phyloP scores from a whole-genome alignment of 2,888 invertebrate species.

The Leptinotarsa haldemani region DNA sequence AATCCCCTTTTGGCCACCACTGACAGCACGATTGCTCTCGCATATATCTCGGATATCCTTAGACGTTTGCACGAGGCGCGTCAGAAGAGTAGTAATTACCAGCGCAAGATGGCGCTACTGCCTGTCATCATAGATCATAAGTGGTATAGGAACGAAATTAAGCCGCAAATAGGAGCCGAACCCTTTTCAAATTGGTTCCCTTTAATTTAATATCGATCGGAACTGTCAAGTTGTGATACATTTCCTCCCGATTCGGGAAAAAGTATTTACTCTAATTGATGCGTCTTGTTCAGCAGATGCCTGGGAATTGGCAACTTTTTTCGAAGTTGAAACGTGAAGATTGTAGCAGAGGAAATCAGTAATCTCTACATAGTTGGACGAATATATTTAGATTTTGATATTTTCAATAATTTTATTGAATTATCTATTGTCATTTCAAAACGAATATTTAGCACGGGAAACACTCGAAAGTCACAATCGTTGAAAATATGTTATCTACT shows the following conservation, averaged over 20 bases:
- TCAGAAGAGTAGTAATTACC: slow-evolving; percentile 57
- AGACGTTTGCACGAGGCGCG: slow-evolving; percentile 49
- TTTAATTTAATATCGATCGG: slow-evolving; percentile 53
- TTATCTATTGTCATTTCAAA: too few relatives aligned
- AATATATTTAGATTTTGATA: too few relatives aligned
- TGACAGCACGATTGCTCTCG: slow-evolving; percentile 10
- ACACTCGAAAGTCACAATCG: too few relatives aligned
- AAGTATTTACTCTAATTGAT: slow-evolving; percentile 36
- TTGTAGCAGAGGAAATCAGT: background rate
- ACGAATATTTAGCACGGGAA: too few relatives aligned
- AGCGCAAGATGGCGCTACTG: slow-evolving; percentile 55
- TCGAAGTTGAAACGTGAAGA: background rate
- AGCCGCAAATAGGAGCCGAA: slow-evolving; percentile 54
- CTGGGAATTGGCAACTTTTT: slow-evolving; percentile 1
- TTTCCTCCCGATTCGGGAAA: slow-evolving; percentile 19
- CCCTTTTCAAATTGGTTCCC: slow-evolving; percentile 58
- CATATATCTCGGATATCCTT: slow-evolving; percentile 54
- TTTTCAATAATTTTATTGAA: too few relatives aligned
- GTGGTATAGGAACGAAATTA: slow-evolving; percentile 51
- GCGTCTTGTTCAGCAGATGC: background rate
- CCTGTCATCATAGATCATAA: slow-evolving; percentile 59
- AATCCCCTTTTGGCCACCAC: background rate
- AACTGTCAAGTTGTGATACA: slow-evolving; percentile 29
- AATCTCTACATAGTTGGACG: background rate
- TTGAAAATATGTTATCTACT: too few relatives aligned